A percentile compares a stretch with the other conserved stretches of the same genome.
phyloP scores from a whole-genome alignment of 2,113 vertebrate genomes.

The Pluvianellus socialis region DNA sequence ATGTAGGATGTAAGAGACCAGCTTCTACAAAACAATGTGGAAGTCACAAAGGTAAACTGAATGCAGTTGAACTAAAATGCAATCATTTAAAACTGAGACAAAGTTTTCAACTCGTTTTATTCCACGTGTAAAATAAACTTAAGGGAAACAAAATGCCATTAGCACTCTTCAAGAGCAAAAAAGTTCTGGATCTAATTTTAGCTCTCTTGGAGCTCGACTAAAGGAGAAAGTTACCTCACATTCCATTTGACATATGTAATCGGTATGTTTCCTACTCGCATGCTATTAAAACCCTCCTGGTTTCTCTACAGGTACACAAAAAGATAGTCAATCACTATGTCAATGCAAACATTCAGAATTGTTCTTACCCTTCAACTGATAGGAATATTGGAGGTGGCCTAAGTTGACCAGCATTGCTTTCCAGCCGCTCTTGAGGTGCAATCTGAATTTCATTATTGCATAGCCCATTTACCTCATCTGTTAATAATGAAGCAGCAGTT shows the following conservation, averaged over 20 bases:
- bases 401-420: not conserved
- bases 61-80: not conserved
- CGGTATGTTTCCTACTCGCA: not conserved
- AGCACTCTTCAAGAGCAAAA: not conserved
- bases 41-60: not conserved
- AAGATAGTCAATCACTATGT: not conserved
- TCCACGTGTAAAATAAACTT: not conserved
- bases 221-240: not conserved
- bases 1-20: rapidly evolving
- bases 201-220: not conserved
- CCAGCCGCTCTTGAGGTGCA: conserved; percentile 10
- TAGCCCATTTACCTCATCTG: conserved; percentile 49
- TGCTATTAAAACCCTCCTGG: not conserved
- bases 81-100: not conserved
- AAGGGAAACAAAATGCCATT: not conserved
- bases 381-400: not conserved
- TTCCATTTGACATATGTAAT: not conserved
- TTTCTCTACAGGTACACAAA: not conserved
- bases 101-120: not conserved
- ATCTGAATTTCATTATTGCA: not conserved
- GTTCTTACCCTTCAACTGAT: conserved; percentile 61
- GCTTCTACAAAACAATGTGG: not conserved
- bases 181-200: not conserved
- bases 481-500: conserved; percentile 35
- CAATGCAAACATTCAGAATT: not conserved